Base-by-base conservation (phyloP, 2,888 invertebrate genomes). In the Drosophila merina region DNA sequence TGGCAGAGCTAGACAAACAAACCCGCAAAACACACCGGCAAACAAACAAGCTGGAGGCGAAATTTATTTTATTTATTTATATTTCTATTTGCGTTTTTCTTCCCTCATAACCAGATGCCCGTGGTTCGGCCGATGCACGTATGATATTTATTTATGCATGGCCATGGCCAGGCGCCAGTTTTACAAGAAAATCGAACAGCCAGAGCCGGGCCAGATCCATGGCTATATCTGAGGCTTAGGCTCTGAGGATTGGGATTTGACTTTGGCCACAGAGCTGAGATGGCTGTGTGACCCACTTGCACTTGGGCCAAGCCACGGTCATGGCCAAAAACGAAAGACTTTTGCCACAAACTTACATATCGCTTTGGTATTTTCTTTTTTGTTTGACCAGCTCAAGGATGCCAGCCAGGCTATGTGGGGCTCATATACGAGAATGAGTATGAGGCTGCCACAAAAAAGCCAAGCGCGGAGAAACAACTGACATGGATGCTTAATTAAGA, bases 401-500 rank as follows among this genome's bases (percentile, higher is more conserved):
- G 57, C 38, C 55, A 40, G 56, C 33, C 55, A 36, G 54, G 57
- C 31, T 42, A 44, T 25, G 20, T 44, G 44, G 44, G 42, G 42
- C 42, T 42, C 42, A 42, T 42, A 20, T 36, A 36, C 36, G 6
- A n/a, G 36, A 36, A 36, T 36, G n/a, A 36, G 36, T 36, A 36
- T 36, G 36, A n/a, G 40, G 20, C 40, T 42, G 40, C 51, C 33
- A 28, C 26, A 33, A 55, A 67, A 36, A 52, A 36, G 4, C 8
- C 9, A 20, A 38, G n/a, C 9, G 25, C 52, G n/a, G 50, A 48
- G 66, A 70, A 62, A 70, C 74, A 64, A 47, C 71, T 82, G 79
- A 81, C 79, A 73, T 76, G 71, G 79, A 74, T 85, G 76, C 85
- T 82, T 82, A 82, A 82, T 82, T 82, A 82, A 82, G 82, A 79